Evolutionary conservation across 2,113 vertebrate species (phyloP).

Genomic region (Corythoichthys intestinalis): DNA sequence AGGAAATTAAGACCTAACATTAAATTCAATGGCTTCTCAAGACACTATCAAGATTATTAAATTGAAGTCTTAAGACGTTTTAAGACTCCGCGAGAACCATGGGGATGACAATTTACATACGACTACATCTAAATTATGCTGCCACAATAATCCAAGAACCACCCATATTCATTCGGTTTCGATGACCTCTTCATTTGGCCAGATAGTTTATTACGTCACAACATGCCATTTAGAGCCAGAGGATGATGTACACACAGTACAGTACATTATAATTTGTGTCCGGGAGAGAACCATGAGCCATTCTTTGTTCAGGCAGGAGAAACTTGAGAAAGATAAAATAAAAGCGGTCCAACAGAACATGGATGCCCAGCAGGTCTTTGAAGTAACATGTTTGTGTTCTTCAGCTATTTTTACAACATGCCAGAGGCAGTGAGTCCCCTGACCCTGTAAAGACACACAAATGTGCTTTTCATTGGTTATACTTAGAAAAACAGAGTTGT

Average conservation of each 20-base stretch:
- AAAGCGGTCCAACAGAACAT: slow-evolving; percentile 48
- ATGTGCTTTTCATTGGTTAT: slow-evolving; percentile 51
- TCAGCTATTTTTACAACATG: slow-evolving; percentile 44
- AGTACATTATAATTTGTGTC: slow-evolving; percentile 20
- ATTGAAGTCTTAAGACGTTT: too few species aligned
- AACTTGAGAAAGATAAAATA: slow-evolving; percentile 35
- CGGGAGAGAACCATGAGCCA: slow-evolving; percentile 12
- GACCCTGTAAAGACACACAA: slow-evolving; percentile 55
- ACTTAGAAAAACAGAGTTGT: slow-evolving; percentile 36
- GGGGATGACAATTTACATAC: too few species aligned
- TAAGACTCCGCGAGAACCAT: too few species aligned
- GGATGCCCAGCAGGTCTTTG: slow-evolving; percentile 53
- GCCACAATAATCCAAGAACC: too few species aligned
- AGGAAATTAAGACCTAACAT: too few species aligned
- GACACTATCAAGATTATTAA: too few species aligned
- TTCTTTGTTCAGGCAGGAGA: slow-evolving; percentile 28
- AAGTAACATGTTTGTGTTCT: slow-evolving; percentile 49
- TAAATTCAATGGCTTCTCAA: too few species aligned
- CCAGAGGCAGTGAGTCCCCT: slow-evolving; percentile 53
- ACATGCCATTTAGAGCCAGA: slow-evolving; percentile 16
- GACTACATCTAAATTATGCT: neutral
- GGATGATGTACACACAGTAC: slow-evolving; percentile 38
- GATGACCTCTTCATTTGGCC: neutral
- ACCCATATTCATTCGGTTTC: neutral
- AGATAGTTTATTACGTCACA: slow-evolving; percentile 30